These are phyloP conservation scores for Sialia sialis DNA, from an alignment of 2,113 vertebrate genomes.

Conservation along the genomic window DNA sequence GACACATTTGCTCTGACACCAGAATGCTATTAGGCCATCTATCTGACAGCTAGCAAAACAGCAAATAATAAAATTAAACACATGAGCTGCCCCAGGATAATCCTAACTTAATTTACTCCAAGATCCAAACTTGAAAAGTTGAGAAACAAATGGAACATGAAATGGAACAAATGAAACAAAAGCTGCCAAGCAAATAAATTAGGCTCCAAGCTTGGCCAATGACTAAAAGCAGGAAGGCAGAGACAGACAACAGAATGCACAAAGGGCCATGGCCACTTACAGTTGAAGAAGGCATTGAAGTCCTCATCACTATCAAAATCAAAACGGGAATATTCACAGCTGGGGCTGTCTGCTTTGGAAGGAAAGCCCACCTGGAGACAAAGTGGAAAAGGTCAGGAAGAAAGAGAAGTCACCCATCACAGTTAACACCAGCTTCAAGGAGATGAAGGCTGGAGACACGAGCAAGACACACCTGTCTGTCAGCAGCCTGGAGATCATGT, in stretches of 20 bases:
- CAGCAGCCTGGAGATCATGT: background rate
- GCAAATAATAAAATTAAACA: background rate
- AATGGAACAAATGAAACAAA: too few relatives aligned
- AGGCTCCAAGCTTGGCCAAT: background rate
- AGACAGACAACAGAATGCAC: background rate
- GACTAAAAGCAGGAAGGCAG: background rate
- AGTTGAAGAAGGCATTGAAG: constrained; percentile 90
- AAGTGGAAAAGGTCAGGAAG: background rate
- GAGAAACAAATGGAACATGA: background rate
- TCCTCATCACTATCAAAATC: constrained; percentile 97
- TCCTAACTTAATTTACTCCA: background rate
- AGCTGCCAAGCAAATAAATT: background rate
- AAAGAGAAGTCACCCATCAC: background rate
- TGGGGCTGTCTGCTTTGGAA: constrained; percentile 86
- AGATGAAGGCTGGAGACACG: background rate
- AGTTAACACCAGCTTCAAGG: background rate
- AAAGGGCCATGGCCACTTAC: constrained; percentile 72
- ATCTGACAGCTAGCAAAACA: background rate
- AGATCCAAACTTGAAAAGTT: background rate
- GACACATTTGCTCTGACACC: background rate
- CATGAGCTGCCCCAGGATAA: background rate
- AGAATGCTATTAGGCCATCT: background rate
- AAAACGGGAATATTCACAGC: constrained; percentile 90
- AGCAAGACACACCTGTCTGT: background rate
- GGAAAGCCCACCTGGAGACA: constrained; percentile 88